These are phyloP conservation scores for Otocyon megalotis DNA, from an alignment of 2,113 vertebrate species.

Conservation along the genomic window DNA sequence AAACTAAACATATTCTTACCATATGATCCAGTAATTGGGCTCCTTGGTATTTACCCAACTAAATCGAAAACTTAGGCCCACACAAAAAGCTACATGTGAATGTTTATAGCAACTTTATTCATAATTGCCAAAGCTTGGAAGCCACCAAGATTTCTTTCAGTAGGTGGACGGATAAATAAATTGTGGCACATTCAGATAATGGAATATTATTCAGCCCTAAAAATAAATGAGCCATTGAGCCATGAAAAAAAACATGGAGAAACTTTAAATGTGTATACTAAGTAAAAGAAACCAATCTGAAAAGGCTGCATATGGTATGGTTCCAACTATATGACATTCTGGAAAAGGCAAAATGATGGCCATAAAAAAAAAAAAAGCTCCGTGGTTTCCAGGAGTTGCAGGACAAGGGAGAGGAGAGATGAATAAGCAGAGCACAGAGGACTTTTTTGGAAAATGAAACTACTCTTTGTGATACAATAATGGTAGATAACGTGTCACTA, in stretches of 20 bases:
- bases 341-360: neutral
- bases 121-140: neutral
- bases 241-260: neutral
- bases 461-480: too few relatives aligned
- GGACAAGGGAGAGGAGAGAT: neutral
- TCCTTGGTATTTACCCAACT: neutral
- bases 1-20: neutral
- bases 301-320: neutral
- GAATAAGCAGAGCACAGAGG: neutral
- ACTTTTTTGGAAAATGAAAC: neutral
- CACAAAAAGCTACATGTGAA: neutral
- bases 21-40: neutral
- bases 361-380: neutral
- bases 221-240: neutral
- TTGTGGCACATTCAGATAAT: neutral
- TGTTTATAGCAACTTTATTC: neutral
- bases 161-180: neutral
- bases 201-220: neutral
- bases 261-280: neutral
- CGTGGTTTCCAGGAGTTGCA: fast-evolving
- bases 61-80: neutral
- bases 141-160: neutral
- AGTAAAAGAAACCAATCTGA: neutral
- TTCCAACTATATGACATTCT: neutral
- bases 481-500: neutral